Base-by-base conservation (phyloP, 2,113 vertebrate species). In the Cyanocitta stelleri region DNA sequence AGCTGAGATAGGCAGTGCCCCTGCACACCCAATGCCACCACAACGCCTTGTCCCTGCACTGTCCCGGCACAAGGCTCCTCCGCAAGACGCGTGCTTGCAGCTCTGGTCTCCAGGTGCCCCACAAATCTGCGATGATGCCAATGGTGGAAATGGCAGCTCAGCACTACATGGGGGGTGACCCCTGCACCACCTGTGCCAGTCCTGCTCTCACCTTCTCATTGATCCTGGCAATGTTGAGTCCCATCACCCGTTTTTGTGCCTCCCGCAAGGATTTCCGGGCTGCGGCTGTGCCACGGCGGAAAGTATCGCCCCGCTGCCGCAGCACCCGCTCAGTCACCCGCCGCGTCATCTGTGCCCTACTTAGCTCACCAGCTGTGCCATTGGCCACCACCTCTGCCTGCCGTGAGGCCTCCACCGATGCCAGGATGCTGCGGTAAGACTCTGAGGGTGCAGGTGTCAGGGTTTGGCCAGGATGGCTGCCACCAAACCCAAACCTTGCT, bases 11-110 rank as follows among this genome's bases (percentile, higher is more conserved):
- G 98, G 97, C 73, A 98, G 73, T 3, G 98, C 98, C 64, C 99
- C 99, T 0, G 86, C 67, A 58, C 98, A 99, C 29, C 95, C 96
- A 2, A 39, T 68, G 30, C 98, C 98, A 46, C 98, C 98, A 2
- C 99, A 99, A 5, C 21, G 95, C 27, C 73, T 95, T 10, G 68
- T 92, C 21, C 98, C 98, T 0, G 6, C 33, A 3, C 89, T 26
- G 58, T 98, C 98, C 41, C 35, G 95, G 94, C 99, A 99, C 82
- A 98, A 97, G 2, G 98, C 98, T 23, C 98, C 99, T 26, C 99
- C 98, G 0, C 98, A 99, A 9, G 43, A 66, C 0, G 97, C 95
- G 9, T 97, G 75, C 11, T 96, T 33, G 10, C 98, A 99, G 71
- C 89, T 98, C 78, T 2, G 77, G 55, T 95, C 73, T 95, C 98